Evolutionary conservation across 2,888 invertebrate genomes (phyloP), one percentile per base, ranked within the genome.

Genomic region (Synergus umbraculus): DNA sequence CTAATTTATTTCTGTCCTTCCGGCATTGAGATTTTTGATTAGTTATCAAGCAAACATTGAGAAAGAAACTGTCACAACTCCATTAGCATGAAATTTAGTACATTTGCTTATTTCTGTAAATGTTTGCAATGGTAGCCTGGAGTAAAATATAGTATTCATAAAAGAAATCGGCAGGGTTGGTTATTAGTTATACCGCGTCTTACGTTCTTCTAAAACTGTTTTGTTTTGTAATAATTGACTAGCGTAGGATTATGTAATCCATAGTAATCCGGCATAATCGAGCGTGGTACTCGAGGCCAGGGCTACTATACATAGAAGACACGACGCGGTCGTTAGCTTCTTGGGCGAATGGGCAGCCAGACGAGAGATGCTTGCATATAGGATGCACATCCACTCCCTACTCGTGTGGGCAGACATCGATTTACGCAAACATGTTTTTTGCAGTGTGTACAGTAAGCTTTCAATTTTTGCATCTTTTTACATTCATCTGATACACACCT

Each of bases 271-370:
- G 79, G 73, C 78, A 82, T 80, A 82, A 80, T 80, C 82, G 78
- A 82, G 80, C 73, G 76, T 79, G 80, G 76, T 67, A 66, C 73
- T 77, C 80, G 82, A 82, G 82, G 80, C 80, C 78, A 82, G 78
- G 82, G 80, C 77, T 78, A 82, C 77, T 80, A 65, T 54, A n/a
- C 37, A 73, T 73, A 54, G 73, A 73, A 73, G 54, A 73, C 54
- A 37, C 69, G 73, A 73, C 37, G 73, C 73, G 73, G 73, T 73
- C 73, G 73, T 73, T 73, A 73, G 73, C 73, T 73, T 73, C 73
- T 73, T 73, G 12, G 18, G 41, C 54, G 73, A 73, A 73, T 73
- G 73, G 41, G 13, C 54, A 73, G 54, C 73, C 73, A 73, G 73
- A 73, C 73, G 54, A 73, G 54, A 43, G 5, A 41, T 69, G 46